These are phyloP conservation scores for Ardeotis arabs DNA, from an alignment of 2,113 vertebrate species.

Conservation along the genomic window DNA sequence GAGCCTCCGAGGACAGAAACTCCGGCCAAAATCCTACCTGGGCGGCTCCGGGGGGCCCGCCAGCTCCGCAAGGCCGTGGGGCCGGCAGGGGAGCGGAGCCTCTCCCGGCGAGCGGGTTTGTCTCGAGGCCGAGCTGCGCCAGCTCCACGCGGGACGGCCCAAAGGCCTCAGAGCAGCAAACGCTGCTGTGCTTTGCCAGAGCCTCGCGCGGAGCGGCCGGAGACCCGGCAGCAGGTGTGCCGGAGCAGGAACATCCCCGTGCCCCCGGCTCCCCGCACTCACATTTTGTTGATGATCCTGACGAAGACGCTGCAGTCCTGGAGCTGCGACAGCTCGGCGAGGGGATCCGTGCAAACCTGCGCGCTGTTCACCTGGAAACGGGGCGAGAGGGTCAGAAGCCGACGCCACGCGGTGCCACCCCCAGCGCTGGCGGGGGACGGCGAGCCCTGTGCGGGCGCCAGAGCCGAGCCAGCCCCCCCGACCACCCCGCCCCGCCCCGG, in stretches of 20 bases:
- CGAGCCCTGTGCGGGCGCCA: fast-evolving
- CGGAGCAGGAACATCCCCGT: no score
- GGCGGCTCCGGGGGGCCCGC: neutral
- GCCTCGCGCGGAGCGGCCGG: neutral
- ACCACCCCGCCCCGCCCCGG: neutral
- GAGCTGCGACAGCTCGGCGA: conserved; percentile 72
- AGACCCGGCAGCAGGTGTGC: neutral
- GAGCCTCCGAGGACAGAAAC: neutral
- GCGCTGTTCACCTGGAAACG: conserved; percentile 81
- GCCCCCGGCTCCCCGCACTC: conserved; percentile 58
- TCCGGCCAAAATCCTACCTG: neutral
- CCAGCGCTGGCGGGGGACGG: neutral
- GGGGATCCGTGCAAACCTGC: conserved; percentile 52
- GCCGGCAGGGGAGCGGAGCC: no score
- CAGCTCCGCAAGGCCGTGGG: neutral
- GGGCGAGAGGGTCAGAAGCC: neutral
- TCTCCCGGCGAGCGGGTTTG: neutral
- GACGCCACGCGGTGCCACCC: neutral
- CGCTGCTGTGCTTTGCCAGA: no score
- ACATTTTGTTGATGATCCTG: conserved; percentile 82
- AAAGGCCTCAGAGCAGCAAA: fast-evolving
- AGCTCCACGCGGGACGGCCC: fast-evolving
- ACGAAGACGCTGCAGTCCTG: conserved; percentile 81
- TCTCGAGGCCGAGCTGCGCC: neutral
- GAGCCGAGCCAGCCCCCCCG: neutral